A percentile compares a stretch with the other conserved stretches of the same genome.
Evolutionary conservation across 2,888 invertebrate genomes (phyloP).

Genomic region (Phytoseiulus persimilis): DNA sequence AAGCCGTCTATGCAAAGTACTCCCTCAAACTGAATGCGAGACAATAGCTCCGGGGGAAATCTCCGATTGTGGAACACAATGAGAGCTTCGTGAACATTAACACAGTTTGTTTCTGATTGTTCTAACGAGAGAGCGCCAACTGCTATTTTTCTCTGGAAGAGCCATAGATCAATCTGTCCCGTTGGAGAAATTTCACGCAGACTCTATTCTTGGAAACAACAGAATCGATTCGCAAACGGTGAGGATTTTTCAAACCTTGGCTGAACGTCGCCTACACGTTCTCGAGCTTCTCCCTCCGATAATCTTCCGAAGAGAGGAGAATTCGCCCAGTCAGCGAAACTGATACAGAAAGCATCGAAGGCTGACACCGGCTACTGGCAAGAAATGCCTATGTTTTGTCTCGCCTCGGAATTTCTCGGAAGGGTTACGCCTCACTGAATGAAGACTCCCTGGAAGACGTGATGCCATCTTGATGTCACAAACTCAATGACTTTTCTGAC

Average conservation of each 20-base stretch:
- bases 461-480: neutral
- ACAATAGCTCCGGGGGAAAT: neutral
- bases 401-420: neutral
- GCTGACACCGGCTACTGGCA: neutral
- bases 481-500: neutral
- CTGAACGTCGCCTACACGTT: neutral
- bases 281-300: neutral
- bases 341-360: neutral
- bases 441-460: neutral
- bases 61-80: no score
- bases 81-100: no score
- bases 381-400: neutral
- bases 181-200: neutral
- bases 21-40: neutral
- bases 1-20: neutral
- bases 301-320: neutral
- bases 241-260: neutral
- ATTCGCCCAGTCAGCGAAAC: neutral
- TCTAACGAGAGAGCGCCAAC: no score
- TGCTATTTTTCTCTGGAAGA: neutral
- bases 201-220: neutral
- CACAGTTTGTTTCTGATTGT: no score
- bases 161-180: neutral
- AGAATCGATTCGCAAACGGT: neutral
- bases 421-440: neutral